Conservation (phyloP, 37 sponge, comb jelly and placozoan species). For the Beroe ovata region DNA sequence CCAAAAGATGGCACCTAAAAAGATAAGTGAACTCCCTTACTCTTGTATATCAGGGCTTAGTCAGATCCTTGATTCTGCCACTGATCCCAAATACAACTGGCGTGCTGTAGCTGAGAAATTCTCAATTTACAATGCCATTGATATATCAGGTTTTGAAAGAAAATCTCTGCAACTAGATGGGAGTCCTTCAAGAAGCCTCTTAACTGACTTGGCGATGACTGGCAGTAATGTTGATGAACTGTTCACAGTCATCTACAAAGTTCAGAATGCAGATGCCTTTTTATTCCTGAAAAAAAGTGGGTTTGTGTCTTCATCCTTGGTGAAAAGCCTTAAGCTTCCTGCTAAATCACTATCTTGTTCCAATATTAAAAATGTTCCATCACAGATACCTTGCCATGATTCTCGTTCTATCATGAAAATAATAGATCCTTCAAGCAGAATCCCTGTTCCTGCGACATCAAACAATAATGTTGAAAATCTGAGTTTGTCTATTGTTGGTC, state of each 20-base stretch:
- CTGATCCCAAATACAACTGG: conserved; percentile 31
- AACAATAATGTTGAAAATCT: not conserved
- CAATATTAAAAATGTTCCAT: not conserved
- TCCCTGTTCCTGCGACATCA: not conserved
- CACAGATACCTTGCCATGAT: not conserved
- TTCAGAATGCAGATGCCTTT: conserved; percentile 13
- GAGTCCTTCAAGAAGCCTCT: conserved; percentile 22
- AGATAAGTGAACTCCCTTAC: conserved; percentile 52
- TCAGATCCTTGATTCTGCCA: conserved; percentile 20
- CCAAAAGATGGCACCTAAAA: conserved; percentile 12
- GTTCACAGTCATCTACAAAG: conserved; percentile 17
- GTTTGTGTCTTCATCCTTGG: conserved; percentile 5
- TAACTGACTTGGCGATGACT: conserved; percentile 26
- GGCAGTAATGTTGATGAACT: conserved; percentile 65
- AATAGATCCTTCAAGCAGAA: not conserved
- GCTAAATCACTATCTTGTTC: not conserved
- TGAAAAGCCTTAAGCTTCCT: not conserved
- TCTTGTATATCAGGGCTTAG: conserved; percentile 10
- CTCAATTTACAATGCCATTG: not conserved
- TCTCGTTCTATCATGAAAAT: conserved; percentile 46
- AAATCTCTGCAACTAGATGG: not conserved
- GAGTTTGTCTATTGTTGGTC: conserved; percentile 30
- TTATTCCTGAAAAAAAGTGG: conserved; percentile 6
- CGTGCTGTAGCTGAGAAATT: conserved; percentile 17
- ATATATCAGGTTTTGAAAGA: conserved; percentile 39